These are phyloP conservation scores for Drosophila robusta DNA, from an alignment of 2,888 invertebrate genomes.

Conservation along the genomic window DNA sequence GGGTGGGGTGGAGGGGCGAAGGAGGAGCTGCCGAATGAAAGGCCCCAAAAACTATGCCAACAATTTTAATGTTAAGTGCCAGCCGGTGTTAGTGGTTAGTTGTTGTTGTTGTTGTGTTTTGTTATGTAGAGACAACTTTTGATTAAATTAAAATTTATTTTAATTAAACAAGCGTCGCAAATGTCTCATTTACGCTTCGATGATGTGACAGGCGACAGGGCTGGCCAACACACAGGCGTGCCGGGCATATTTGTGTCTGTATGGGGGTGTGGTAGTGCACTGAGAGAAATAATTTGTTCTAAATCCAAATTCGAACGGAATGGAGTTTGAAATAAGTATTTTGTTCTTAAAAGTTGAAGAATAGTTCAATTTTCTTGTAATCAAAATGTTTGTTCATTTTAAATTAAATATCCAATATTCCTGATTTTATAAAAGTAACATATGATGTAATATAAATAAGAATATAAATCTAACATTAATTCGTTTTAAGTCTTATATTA, in stretches of 20 bases:
- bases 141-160: conserved; percentile 83
- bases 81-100: conserved; percentile 47
- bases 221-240: conserved; percentile 25
- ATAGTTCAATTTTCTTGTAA: too few relatives aligned
- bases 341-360: too few relatives aligned
- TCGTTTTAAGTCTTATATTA: too few relatives aligned
- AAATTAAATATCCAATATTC: too few relatives aligned
- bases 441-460: too few relatives aligned
- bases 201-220: conserved; percentile 74
- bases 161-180: conserved; percentile 82
- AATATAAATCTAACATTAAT: too few relatives aligned
- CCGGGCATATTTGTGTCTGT: conserved; percentile 10
- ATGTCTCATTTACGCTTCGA: conserved; percentile 83
- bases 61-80: conserved; percentile 78
- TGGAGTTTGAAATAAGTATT: too few relatives aligned
- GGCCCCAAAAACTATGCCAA: conserved; percentile 70
- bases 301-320: too few relatives aligned
- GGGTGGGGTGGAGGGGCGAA: not conserved
- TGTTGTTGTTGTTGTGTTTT: conserved; percentile 26
- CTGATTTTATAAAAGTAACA: too few relatives aligned
- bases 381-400: too few relatives aligned
- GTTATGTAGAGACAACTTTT: conserved; percentile 67
- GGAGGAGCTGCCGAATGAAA: conserved; percentile 13
- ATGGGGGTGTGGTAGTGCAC: not conserved
- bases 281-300: too few relatives aligned